Base-by-base conservation (phyloP, 2,797 vertebrate species). In the Dendrocincla tyrannina region DNA sequence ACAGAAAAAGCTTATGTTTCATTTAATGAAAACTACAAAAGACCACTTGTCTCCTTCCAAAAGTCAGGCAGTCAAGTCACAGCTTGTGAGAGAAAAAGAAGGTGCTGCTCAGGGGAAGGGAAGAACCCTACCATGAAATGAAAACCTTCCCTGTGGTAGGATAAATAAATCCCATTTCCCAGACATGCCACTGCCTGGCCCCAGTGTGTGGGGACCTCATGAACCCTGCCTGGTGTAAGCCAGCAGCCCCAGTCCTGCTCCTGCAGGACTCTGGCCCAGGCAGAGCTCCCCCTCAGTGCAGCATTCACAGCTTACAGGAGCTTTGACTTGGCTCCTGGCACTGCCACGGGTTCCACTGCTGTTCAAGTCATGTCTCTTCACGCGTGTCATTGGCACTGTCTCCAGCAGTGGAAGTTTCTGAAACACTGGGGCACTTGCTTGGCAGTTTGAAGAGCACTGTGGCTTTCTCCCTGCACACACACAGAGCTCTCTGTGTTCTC, bases 131-230 rank as follows among this genome's bases (percentile, higher is more conserved):
- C 37, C 50, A 47, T 3, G 1, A 30, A 49, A 49, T 30, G 4
- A 42, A 79, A 91, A 28, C 33, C 22, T 81, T 41, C 33, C 58
- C 55, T 25, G 30, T 4, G 37, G 37, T 18, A 74, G 76, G 27
- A 47, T 27, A 14, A 39, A 59, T 39, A 76, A 69, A 24, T 13
- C 15, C 49, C 25, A 0, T 3, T 2, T 24, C 69, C 27, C 33
- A 24, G 4, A 19, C 1, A 1, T 20, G 50, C 56, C 8, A 17
- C 80, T 79, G n/a, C 46, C 53, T 25, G 32, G 30, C 10, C 20
- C n/a, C 5, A 0, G 0, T 27, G 39, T 4, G 4, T 8, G 16
- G 70, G 77, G 12, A 52, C n/a, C 55, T 44, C 5, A 3, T 14
- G 50, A 35, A 41, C 41, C 52, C 62, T 18, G 0, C 37, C 41